These are phyloP conservation scores for Acrocyrtus sp. DNA, from an alignment of 2,888 invertebrate genomes.

Conservation along the genomic window DNA sequence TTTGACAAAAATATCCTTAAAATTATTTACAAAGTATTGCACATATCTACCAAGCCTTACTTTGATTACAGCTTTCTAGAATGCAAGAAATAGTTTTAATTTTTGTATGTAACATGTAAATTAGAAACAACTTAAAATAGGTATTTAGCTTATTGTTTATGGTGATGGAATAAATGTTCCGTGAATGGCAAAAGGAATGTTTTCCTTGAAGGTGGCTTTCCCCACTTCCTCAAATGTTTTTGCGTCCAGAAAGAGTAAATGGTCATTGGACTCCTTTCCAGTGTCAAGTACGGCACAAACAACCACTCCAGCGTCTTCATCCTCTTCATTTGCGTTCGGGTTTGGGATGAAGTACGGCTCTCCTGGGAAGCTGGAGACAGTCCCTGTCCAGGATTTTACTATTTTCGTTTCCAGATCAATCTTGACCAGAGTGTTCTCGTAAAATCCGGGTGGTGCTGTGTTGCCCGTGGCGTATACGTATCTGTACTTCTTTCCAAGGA, in stretches of 20 bases:
- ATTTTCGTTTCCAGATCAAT: slow-evolving; percentile 52
- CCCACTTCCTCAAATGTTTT: slow-evolving; percentile 66
- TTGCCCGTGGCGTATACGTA: slow-evolving; percentile 68
- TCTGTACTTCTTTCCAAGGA: slow-evolving; percentile 66
- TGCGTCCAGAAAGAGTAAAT: slow-evolving; percentile 66
- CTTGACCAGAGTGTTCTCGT: slow-evolving; percentile 64
- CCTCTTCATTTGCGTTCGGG: slow-evolving; percentile 65
- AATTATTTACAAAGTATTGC: slow-evolving; percentile 3
- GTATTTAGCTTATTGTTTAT: too few species aligned
- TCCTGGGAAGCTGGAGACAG: slow-evolving; percentile 64
- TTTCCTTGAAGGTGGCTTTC: slow-evolving; percentile 64
- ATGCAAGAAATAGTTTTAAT: not conserved
- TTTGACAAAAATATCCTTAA: not conserved
- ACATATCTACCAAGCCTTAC: not conserved
- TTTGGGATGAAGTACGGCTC: slow-evolving; percentile 68
- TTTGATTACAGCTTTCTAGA: too few species aligned
- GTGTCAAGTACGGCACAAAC: slow-evolving; percentile 65
- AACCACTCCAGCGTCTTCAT: slow-evolving; percentile 67
- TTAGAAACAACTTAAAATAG: too few species aligned
- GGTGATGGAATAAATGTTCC: slow-evolving; percentile 61
- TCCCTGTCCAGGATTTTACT: slow-evolving; percentile 51
- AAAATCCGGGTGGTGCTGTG: slow-evolving; percentile 64
- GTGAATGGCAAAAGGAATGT: slow-evolving; percentile 64
- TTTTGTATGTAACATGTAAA: too few species aligned
- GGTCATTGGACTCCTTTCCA: slow-evolving; percentile 60